Conservation (phyloP, 2,888 invertebrate genomes). For the Trachelus stipa region DNA sequence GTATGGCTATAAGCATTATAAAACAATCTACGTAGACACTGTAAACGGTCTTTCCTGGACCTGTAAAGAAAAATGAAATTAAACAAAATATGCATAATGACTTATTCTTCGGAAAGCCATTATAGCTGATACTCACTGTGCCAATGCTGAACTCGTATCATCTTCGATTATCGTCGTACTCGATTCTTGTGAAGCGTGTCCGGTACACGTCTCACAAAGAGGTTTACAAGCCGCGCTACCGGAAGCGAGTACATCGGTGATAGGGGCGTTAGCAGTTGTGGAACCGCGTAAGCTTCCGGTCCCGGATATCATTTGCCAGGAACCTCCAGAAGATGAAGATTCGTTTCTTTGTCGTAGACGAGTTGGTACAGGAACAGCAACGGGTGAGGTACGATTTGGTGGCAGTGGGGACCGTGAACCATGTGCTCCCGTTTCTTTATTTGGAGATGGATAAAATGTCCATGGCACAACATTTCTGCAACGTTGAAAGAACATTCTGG, state of each 20-base stretch:
- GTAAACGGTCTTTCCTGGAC: slow-evolving; percentile 69
- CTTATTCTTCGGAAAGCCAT: neutral
- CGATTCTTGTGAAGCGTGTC: slow-evolving; percentile 65
- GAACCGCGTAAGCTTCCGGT: slow-evolving; percentile 75
- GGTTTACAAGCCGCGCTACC: slow-evolving; percentile 50
- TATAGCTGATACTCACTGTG: slow-evolving; percentile 41
- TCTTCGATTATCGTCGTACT: slow-evolving; percentile 66
- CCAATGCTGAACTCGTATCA: slow-evolving; percentile 48
- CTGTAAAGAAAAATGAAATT: slow-evolving; percentile 45
- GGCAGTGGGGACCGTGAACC: slow-evolving; percentile 61
- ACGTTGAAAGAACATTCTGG: neutral
- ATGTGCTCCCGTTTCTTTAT: slow-evolving; percentile 49
- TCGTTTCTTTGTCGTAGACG: slow-evolving; percentile 72
- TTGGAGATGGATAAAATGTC: slow-evolving; percentile 53
- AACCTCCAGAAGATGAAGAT: slow-evolving; percentile 72
- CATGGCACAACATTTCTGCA: slow-evolving; percentile 55
- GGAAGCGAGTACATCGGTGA: slow-evolving; percentile 52
- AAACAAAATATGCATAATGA: slow-evolving; percentile 10
- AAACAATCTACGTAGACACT: slow-evolving; percentile 70
- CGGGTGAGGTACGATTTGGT: slow-evolving; percentile 72
- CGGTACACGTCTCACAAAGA: slow-evolving; percentile 54
- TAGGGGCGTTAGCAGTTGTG: slow-evolving; percentile 63
- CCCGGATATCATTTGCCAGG: slow-evolving; percentile 79
- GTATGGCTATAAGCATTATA: slow-evolving; percentile 70
- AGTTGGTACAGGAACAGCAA: slow-evolving; percentile 72